Evolutionary conservation across 2,113 vertebrate species (phyloP), one percentile per base, ranked within the genome.

Genomic region (Carollia perspicillata): DNA sequence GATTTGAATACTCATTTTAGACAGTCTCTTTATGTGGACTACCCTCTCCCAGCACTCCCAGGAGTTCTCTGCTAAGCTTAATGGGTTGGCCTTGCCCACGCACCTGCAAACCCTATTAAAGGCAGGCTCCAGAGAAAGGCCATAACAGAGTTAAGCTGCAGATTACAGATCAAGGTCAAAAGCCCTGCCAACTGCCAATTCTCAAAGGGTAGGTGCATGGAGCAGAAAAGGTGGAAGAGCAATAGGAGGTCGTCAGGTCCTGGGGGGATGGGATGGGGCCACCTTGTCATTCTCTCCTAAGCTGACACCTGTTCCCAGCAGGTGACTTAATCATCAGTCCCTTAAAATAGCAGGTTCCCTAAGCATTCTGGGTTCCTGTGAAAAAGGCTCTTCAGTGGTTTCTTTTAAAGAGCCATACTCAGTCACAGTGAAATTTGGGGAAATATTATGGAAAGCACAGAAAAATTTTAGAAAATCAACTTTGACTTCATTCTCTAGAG

Each of bases 251-350:
- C 33, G 58, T 94, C 42, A 71, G 37, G 51, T 84, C 40, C 75
- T 72, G 18, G 65, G 77, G 47, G 22, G 4, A 23, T 44, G 22
- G 69, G 28, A 90, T 40, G 90, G 28, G 68, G 69, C n/a, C 30
- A 44, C 78, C 9, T 14, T 58, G 71, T 66, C 65, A 93, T 74
- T 90, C 40, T 96, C 40, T 95, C 75, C 77, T 86, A 90, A 88
- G 3, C 28, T 90, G 94, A 96, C 96, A 97, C 84, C 90, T 97
- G 93, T 94, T 94, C 93, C 49, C 84, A 90, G 92, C 81, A 97
- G 94, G 94, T 81, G 51, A 95, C 71, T 95, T 87, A 93, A 94
- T 93, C 84, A 90, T 49, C 77, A 84, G 92, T 68, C 53, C 71
- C 90, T 90, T 90, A 95, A 97, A 95, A 96, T 94, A 92, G 75